Evolutionary conservation across 2,797 vertebrate genomes (phyloP), one percentile per base, ranked within the genome.

Genomic region (Tachyglossus aculeatus): DNA sequence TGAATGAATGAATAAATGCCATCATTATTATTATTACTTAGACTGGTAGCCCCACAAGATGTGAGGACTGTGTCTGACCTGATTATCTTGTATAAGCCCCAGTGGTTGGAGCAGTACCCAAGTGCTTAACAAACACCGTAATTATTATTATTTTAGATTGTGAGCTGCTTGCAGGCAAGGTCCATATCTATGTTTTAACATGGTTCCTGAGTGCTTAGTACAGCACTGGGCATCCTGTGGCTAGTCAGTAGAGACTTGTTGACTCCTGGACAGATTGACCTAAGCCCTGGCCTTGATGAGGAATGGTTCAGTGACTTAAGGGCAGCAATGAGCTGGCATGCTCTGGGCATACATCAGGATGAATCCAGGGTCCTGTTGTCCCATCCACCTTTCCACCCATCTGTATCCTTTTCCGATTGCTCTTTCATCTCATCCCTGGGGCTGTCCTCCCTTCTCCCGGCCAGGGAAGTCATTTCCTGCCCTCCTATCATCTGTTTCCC

Each of bases 401-500:
- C 72, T 68, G 72, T 27, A 52, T 88, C 87, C 88, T 88, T 37
- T 78, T 84, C 71, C 79, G 52, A 3, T 80, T 83, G 75, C 67
- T 63, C 59, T 60, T 72, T 50, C 73, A 13, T 62, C 72, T 44
- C 1, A 50, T 9, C 2, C 21, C 9, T 31, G 4, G 32, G 53
- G 66, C 80, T 77, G 62, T 76, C 39, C 38, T 60, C 54, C 27
- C 10, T 1, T 29, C 37, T 45, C 27, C 72, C 29, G 71, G 76
- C 65, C 6, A 4, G 75, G 86, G 82, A 87, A 77, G 52, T 90
- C 87, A 87, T 84, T 78, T 88, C 88, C 88, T 81, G 71, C 78
- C 72, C 84, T 88, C 87, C 88, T 87, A 78, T 84, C 48, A 57
- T 33, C 67, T 0, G 1, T 5, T 88, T 90, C 86, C 81, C 77